phyloP scores from a whole-genome alignment of 2,888 invertebrate genomes.

The Temnothorax unifasciatus region DNA sequence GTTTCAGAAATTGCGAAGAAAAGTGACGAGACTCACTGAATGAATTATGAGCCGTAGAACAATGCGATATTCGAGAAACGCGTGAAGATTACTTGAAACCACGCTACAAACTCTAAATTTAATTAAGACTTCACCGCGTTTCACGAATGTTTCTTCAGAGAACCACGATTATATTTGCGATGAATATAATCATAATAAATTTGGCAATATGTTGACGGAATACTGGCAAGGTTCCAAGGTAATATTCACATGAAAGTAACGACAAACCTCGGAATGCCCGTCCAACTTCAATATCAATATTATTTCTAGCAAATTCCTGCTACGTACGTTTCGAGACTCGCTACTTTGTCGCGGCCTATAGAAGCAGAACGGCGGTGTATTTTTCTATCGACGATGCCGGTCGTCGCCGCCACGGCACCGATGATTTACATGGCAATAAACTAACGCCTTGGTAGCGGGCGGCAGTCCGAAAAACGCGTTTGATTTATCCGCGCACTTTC shows the following conservation, averaged over 20 bases:
- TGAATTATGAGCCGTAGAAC: background rate
- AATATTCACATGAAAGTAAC: background rate
- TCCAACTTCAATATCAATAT: constrained; percentile 10
- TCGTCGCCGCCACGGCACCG: constrained; percentile 59
- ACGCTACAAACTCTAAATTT: background rate
- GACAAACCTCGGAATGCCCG: background rate
- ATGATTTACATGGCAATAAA: constrained; percentile 79
- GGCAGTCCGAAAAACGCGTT: constrained; percentile 65
- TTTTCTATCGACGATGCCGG: constrained; percentile 70
- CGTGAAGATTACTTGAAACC: background rate
- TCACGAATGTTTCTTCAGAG: background rate
- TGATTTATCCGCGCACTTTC: constrained; percentile 79
- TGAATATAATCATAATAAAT: constrained; percentile 19
- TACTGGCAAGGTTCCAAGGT: background rate
- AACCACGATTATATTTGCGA: background rate
- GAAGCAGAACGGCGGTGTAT: constrained; percentile 22
- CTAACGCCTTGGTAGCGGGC: constrained; percentile 70
- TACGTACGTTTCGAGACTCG: background rate
- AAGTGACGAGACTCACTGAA: background rate
- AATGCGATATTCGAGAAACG: background rate
- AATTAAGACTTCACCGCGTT: background rate
- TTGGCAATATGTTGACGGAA: background rate
- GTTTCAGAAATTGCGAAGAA: constrained; percentile 10
- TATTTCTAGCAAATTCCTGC: background rate
- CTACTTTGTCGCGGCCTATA: constrained; percentile 30